phyloP scores from a whole-genome alignment of 2,113 vertebrate species.

The Chlamydotis undulata region DNA sequence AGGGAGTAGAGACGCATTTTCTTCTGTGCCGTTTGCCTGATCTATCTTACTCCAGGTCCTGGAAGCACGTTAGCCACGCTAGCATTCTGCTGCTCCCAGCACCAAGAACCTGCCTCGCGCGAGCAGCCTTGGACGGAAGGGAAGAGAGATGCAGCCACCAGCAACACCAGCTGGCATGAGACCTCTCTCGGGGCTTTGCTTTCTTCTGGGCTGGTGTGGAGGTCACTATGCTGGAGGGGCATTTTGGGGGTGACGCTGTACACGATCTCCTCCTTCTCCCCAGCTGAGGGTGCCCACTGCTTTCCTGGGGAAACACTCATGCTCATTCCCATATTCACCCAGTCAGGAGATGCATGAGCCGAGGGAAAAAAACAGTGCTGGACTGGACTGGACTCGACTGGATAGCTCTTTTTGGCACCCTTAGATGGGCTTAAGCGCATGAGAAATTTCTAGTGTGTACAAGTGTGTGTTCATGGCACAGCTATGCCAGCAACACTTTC shows the following conservation, averaged over 20 bases:
- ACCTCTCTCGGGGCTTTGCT: background rate
- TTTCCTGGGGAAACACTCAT: background rate
- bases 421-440: background rate
- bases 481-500: background rate
- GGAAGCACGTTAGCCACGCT: accelerated
- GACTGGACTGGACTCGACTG: too few species aligned
- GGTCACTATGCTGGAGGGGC: background rate
- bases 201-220: background rate
- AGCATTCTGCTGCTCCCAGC: background rate
- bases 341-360: background rate
- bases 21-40: background rate
- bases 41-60: background rate
- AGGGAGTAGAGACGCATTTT: background rate
- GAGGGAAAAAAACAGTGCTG: background rate
- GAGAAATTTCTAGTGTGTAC: background rate
- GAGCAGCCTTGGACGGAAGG: background rate
- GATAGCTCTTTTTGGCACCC: background rate
- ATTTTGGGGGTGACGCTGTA: background rate
- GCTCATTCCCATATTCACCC: background rate
- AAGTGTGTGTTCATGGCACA: accelerated
- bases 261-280: background rate
- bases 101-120: background rate
- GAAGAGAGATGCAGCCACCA: background rate
- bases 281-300: accelerated
- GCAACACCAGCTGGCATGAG: background rate